Evolutionary conservation across 2,888 invertebrate genomes (phyloP), one percentile per base, ranked within the genome.

Genomic region (Drosophila anomelani): DNA sequence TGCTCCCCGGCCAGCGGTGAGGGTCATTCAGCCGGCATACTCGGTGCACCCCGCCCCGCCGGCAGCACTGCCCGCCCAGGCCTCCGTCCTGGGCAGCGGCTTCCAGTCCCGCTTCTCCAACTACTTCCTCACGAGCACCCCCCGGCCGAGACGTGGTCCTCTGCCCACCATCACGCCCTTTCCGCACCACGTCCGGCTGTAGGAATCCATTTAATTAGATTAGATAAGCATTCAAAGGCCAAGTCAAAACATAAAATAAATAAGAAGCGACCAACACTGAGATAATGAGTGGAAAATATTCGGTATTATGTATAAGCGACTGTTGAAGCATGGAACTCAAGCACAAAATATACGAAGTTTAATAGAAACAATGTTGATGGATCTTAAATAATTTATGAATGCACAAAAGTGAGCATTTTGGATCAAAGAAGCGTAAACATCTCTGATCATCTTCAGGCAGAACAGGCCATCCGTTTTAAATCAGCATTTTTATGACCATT

Each of bases 91-190:
- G 7, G 17, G 26, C 12, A 47, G 39, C 20, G 26, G 58, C 26
- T 68, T 58, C 36, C 71, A 76, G 26, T 67, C 87, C 23, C 80
- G 85, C 26, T 86, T 81, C 66, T 75, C 81, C 29, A 75, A 77
- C 44, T 84, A 89, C 58, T 90, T 82, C 29, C 85, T 88, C 59
- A 75, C 68, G 9, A 87, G 79, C 36, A 89, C 89, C 23, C 70
- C 59, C 13, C 87, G 76, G 9, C 90, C 90, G 34, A 75, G 76
- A 1, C 89, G 87, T 10, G 90, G 89, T 39, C 81, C 82, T 2
- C 70, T 90, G 75, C 90, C 90, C 26, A 90, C 91, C 3, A 72
- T 91, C 62, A 90, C 91, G 29, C 90, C 90, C 34, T 91, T 90
- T 68, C 90, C 90, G 7, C 77, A 62, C 29, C 63, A 79, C 57